Evolutionary conservation across 2,113 vertebrate genomes (phyloP), one percentile per base, ranked within the genome.

Genomic region (Trichechus manatus): DNA sequence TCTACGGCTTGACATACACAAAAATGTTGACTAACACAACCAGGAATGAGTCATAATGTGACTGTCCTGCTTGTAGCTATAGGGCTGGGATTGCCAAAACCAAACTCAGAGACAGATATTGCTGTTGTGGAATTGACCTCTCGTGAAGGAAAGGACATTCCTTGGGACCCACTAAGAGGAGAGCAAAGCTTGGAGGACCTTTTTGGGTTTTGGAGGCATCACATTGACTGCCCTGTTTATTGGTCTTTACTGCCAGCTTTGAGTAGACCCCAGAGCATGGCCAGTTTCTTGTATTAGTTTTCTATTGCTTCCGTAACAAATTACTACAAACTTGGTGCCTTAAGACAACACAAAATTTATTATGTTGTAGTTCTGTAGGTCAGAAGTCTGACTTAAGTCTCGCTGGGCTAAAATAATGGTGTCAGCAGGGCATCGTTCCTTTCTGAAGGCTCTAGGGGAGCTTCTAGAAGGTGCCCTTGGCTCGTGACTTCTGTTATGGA

Each of bases 61-160:
- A 64, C 44, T 44, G 27, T 36, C 66, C 27, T 31, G 22, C 47
- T 27, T 39, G 39, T 13, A 93, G 68, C 68, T 11, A 50, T 13
- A 29, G 68, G 61, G 22, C 11, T 61, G 47, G 11, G 44, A 59
- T 78, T 20, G 5, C 33, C 31, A 63, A 72, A 92, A 72, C 20
- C 42, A 64, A 22, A 59, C 36, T 53, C 59, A 9, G 27, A 78
- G 63, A 31, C 36, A 14, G 4, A 10, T 25, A 50, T 59, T 33
- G 44, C 23, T 66, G 9, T 15, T 56, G 19, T 5, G 50, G 61
- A 83, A 9, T n/a, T 70, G 84, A 36, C 39, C 25, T 74, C 42
- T 25, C 0, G 3, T n/a, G 15, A 56, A 36, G 47, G 47, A 50
- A 50, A 47, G 13, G 29, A 14, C 13, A 33, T 2, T 2, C 7